Evolutionary conservation across 1,140 invertebrate genomes (phyloP).

Genomic region (Psilanteris sp.): DNA sequence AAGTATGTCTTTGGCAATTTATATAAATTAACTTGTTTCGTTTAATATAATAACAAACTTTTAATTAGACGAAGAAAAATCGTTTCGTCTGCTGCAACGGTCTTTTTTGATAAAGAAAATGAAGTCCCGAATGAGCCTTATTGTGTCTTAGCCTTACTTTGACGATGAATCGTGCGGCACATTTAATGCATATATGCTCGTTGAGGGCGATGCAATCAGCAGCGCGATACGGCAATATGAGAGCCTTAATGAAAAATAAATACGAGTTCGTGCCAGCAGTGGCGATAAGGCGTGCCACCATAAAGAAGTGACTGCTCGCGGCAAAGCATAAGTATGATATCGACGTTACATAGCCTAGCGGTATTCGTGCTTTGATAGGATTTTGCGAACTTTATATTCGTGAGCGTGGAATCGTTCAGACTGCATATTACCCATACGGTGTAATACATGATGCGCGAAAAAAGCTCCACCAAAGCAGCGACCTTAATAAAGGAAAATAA

Average conservation of each 20-base stretch:
- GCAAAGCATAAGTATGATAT: constrained; percentile 60
- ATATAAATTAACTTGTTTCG: constrained; percentile 1
- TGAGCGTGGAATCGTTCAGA: constrained; percentile 40
- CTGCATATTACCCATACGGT: constrained; percentile 33
- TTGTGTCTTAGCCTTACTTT: constrained; percentile 31
- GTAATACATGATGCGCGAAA: constrained; percentile 33
- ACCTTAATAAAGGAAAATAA: constrained; percentile 44
- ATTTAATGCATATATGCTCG: constrained; percentile 51
- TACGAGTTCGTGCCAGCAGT: constrained; percentile 57
- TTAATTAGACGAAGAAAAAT: constrained; percentile 24
- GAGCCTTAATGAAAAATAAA: constrained; percentile 62
- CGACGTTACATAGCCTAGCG: constrained; percentile 40
- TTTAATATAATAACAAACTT: constrained; percentile 28
- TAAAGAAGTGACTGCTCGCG: constrained; percentile 60
- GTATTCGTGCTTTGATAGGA: constrained; percentile 56
- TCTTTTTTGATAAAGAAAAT: constrained; percentile 44
- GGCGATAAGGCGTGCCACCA: constrained; percentile 53
- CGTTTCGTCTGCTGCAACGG: background rate
- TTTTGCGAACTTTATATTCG: constrained; percentile 57
- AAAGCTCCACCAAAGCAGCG: constrained; percentile 1
- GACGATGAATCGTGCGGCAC: constrained; percentile 36
- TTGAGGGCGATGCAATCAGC: constrained; percentile 52
- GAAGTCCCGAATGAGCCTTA: constrained; percentile 38
- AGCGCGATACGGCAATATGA: constrained; percentile 49
- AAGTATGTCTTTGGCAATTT: background rate